A percentile compares a stretch with the other conserved stretches of the same genome.
Conservation (phyloP, 2,888 invertebrate genomes). For the Pasiphila rectangulata region DNA sequence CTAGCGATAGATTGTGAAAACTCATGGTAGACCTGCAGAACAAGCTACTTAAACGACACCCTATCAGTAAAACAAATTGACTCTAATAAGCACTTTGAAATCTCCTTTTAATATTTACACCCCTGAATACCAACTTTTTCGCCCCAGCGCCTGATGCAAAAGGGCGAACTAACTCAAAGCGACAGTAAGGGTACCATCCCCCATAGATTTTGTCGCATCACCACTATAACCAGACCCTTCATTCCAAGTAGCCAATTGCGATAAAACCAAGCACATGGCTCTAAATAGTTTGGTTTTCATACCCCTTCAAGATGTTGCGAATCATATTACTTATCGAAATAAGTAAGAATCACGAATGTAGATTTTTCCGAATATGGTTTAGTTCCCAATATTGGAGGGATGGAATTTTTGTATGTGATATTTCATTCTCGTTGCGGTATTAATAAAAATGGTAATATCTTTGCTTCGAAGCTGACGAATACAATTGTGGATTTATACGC, state of each 20-base stretch:
- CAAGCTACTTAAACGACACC: neutral
- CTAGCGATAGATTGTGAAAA: neutral
- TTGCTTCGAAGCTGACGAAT: neutral
- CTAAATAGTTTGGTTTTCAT: conserved; percentile 32
- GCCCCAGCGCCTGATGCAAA: conserved; percentile 37
- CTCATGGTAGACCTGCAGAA: neutral
- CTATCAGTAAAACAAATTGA: neutral
- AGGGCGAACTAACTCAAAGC: conserved; percentile 47
- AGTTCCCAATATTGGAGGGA: conserved; percentile 40
- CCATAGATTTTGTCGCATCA: conserved; percentile 36
- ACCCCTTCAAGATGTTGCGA: conserved; percentile 43
- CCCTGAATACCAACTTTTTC: conserved; percentile 41
- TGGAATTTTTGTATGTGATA: conserved; percentile 19
- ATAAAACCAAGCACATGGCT: conserved; percentile 16
- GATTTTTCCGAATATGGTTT: conserved; percentile 47
- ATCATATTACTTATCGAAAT: conserved; percentile 53
- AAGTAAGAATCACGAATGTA: conserved; percentile 52
- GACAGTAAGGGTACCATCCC: conserved; percentile 49
- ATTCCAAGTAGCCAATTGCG: conserved; percentile 9
- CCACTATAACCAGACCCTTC: conserved; percentile 36
- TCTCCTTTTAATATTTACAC: conserved; percentile 27
- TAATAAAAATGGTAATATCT: neutral
- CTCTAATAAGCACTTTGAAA: conserved; percentile 17
- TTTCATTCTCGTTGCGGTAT: conserved; percentile 10
- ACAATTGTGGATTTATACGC: no score